phyloP scores from a whole-genome alignment of 2,797 vertebrate genomes.

The Austrolebias charrua region DNA sequence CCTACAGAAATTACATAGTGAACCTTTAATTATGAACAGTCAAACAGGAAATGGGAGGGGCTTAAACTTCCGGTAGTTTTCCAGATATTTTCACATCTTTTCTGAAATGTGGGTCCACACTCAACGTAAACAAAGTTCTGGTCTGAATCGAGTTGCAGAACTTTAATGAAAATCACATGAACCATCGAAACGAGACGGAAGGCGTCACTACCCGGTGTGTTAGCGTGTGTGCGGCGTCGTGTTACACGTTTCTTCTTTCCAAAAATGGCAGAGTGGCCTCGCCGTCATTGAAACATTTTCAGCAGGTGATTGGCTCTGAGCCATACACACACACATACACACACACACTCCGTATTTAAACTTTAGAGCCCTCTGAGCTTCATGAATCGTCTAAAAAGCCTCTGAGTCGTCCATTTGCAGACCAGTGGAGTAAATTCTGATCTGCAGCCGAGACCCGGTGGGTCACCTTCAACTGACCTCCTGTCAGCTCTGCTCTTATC shows the following conservation, averaged over 20 bases:
- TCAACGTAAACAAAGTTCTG: no score
- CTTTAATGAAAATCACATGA: no score
- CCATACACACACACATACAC: not conserved
- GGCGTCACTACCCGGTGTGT: not conserved
- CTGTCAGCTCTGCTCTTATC: conserved; percentile 46
- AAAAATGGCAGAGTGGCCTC: conserved; percentile 71
- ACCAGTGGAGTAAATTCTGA: not conserved
- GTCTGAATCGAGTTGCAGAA: no score
- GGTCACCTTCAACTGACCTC: conserved; percentile 84
- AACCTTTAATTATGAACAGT: no score
- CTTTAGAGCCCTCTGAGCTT: conserved; percentile 24
- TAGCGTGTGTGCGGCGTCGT: conserved; percentile 34
- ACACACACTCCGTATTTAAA: conserved; percentile 34
- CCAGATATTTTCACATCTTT: no score
- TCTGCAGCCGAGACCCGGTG: conserved; percentile 11
- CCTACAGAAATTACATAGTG: no score
- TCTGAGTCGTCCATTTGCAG: not conserved
- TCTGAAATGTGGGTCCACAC: no score
- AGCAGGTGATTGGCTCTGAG: conserved; percentile 77
- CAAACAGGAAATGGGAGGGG: no score
- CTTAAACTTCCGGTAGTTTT: no score
- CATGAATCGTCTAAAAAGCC: conserved; percentile 29
- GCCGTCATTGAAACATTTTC: conserved; percentile 74
- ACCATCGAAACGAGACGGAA: no score
- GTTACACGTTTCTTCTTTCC: conserved; percentile 77